Conservation (phyloP, 1,140 invertebrate species). For the Cryptotermes secundus region DNA sequence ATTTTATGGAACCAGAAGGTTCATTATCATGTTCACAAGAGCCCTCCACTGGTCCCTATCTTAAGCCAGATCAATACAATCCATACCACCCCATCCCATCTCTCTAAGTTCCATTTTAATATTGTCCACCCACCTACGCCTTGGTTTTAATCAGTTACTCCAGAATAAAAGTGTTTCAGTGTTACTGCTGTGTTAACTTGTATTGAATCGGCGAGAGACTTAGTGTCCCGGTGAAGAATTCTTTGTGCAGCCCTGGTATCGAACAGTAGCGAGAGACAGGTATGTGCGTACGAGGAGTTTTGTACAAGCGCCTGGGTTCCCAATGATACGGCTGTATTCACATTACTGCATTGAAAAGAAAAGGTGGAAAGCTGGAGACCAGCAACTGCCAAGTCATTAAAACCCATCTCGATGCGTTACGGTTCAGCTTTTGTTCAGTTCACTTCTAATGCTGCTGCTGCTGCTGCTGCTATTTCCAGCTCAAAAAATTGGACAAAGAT, state of each 20-base stretch:
- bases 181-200: no score
- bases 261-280: not conserved
- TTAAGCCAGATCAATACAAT: no score
- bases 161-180: no score
- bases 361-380: not conserved
- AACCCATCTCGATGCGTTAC: constrained; percentile 10
- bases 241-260: not conserved
- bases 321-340: not conserved
- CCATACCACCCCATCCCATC: no score
- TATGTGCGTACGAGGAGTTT: not conserved
- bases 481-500: not conserved
- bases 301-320: not conserved
- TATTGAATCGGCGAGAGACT: no score
- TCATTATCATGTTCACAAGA: no score
- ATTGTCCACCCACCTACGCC: no score
- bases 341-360: not conserved
- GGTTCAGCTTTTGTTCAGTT: constrained; percentile 6
- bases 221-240: no score
- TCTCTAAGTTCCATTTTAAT: no score
- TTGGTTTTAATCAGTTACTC: no score
- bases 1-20: no score
- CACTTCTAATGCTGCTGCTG: not conserved
- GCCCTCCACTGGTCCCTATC: no score
- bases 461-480: not conserved
- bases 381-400: constrained; percentile 16